These are phyloP conservation scores for Petrolisthes cinctipes DNA, from an alignment of 2,888 invertebrate species.

Conservation along the genomic window DNA sequence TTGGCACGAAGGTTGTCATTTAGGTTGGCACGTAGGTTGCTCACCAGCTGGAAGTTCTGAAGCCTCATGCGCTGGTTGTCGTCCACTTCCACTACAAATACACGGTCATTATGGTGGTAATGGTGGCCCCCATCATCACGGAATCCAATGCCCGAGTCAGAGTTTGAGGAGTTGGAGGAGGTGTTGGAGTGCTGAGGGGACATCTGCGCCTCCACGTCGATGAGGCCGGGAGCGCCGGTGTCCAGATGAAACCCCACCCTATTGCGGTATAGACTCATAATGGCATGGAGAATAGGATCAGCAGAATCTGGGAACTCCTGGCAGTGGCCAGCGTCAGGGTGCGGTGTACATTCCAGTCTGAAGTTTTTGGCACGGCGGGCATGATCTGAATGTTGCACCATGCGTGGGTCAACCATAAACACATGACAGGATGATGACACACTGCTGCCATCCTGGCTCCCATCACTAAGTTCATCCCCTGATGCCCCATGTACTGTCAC, in stretches of 20 bases:
- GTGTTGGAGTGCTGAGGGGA: constrained; percentile 66
- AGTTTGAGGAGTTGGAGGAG: constrained; percentile 78
- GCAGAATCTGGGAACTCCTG: constrained; percentile 92
- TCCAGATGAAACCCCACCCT: constrained; percentile 60
- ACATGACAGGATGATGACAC: constrained; percentile 88
- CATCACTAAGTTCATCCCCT: constrained; percentile 63
- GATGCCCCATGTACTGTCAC: constrained; percentile 75
- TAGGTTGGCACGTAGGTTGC: constrained; percentile 38
- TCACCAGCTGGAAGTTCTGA: constrained; percentile 57
- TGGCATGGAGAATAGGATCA: constrained; percentile 75
- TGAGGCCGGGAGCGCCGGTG: constrained; percentile 62
- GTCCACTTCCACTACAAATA: constrained; percentile 68
- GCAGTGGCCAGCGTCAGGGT: constrained; percentile 77
- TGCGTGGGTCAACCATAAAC: constrained; percentile 90
- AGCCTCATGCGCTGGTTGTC: constrained; percentile 62
- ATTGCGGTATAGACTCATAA: constrained; percentile 73
- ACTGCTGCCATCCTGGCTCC: constrained; percentile 75
- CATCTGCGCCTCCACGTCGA: constrained; percentile 66
- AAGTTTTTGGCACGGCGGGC: constrained; percentile 84
- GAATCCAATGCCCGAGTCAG: constrained; percentile 95
- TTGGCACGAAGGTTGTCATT: constrained; percentile 43
- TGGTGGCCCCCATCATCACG: constrained; percentile 79
- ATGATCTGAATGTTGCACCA: constrained; percentile 86
- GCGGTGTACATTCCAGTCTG: constrained; percentile 83
- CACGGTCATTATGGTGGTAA: constrained; percentile 67